Percentiles rank a stretch among this genome's conserved stretches.
These are phyloP conservation scores for Mesopsocus fuscifrons DNA, from an alignment of 2,888 invertebrate species.

Conservation along the genomic window DNA sequence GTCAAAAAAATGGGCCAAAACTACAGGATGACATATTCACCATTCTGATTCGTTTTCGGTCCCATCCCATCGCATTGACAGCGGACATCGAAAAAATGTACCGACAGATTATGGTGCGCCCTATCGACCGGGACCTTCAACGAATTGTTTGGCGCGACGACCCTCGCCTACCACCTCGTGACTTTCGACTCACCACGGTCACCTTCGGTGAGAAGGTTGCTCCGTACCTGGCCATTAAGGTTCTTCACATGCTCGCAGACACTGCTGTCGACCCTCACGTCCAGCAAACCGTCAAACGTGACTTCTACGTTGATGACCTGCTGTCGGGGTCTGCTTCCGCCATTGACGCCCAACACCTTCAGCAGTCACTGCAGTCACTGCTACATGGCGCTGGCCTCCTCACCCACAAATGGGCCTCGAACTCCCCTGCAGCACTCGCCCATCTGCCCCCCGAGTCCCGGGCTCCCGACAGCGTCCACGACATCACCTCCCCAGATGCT, in stretches of 20 bases:
- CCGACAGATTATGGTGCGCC: slow-evolving; percentile 19
- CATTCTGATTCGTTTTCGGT: slow-evolving; percentile 15
- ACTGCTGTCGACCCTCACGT: neutral
- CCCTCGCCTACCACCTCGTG: slow-evolving; percentile 7
- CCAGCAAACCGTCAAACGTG: neutral
- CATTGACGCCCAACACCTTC: neutral
- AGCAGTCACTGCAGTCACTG: neutral
- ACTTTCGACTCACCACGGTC: slow-evolving; percentile 1
- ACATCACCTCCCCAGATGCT: no score
- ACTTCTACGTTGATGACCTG: slow-evolving; percentile 6
- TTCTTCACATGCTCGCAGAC: neutral
- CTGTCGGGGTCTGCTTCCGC: neutral
- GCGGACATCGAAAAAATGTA: slow-evolving; percentile 23
- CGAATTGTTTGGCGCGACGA: slow-evolving; percentile 21
- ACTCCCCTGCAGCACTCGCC: neutral
- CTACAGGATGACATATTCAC: neutral
- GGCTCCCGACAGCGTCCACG: neutral
- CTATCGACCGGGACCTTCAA: slow-evolving; percentile 19
- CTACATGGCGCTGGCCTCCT: neutral
- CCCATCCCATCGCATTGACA: slow-evolving; percentile 18
- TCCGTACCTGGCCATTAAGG: neutral
- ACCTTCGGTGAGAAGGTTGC: neutral
- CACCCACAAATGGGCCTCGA: slow-evolving; percentile 1
- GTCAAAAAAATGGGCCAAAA: neutral
- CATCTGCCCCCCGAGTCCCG: neutral